A percentile compares a stretch with the other conserved stretches of the same genome.
phyloP scores from a whole-genome alignment of 2,888 invertebrate genomes.

The Hirtodrosophila confusa region DNA sequence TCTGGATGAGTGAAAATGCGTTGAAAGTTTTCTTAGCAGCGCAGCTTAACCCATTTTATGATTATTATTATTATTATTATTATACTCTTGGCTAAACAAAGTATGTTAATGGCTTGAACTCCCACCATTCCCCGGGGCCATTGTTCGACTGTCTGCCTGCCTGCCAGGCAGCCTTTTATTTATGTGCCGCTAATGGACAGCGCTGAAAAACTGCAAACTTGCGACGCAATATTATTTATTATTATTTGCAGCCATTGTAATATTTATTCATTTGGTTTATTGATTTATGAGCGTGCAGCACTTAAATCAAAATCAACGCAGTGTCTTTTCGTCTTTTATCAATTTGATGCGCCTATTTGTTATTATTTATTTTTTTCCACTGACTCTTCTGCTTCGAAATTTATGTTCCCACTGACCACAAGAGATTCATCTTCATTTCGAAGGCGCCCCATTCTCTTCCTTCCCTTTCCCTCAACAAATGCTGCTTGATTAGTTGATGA shows the following conservation, averaged over 20 bases:
- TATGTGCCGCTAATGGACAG: conserved; percentile 74
- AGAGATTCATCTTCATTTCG: conserved; percentile 76
- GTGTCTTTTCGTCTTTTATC: conserved; percentile 67
- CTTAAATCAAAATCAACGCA: conserved; percentile 73
- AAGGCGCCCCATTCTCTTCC: conserved; percentile 5
- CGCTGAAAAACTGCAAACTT: conserved; percentile 52
- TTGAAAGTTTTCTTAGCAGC: conserved; percentile 6
- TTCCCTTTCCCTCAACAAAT: conserved; percentile 33
- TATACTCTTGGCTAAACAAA: conserved; percentile 65
- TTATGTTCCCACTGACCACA: conserved; percentile 71
- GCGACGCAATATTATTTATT: conserved; percentile 66
- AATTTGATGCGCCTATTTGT: conserved; percentile 75
- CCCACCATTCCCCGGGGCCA: neutral
- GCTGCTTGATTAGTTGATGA: conserved; percentile 77
- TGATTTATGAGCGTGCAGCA: conserved; percentile 66
- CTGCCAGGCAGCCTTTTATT: conserved; percentile 50
- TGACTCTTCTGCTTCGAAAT: conserved; percentile 34
- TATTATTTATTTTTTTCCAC: conserved; percentile 65
- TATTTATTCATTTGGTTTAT: conserved; percentile 72
- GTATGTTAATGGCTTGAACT: conserved; percentile 61
- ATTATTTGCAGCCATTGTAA: conserved; percentile 53
- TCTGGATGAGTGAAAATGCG: conserved; percentile 14
- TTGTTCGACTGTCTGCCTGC: conserved; percentile 34
- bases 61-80: conserved; percentile 60
- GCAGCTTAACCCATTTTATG: conserved; percentile 66